Conservation (phyloP, 2,888 invertebrate genomes). For the Phyllotreta striolata region DNA sequence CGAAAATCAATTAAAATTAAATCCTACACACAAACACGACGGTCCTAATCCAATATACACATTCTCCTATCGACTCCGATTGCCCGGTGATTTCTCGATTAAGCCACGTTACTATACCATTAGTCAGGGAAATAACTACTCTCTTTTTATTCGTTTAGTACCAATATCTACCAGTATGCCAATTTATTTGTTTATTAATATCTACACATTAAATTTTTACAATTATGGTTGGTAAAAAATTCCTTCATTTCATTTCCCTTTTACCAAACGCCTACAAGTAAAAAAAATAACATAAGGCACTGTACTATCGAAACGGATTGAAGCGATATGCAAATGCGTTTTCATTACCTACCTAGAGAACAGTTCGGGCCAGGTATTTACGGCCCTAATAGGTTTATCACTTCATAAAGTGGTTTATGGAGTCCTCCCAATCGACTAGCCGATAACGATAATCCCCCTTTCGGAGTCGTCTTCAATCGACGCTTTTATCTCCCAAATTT, state of each 20-base stretch:
- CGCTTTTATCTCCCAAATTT: no score
- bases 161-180: no score
- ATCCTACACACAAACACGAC: constrained; percentile 18
- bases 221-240: no score
- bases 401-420: constrained; percentile 20
- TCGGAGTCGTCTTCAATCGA: no score
- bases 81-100: constrained; percentile 2
- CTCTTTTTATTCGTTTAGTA: no score
- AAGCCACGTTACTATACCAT: not conserved
- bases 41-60: constrained; percentile 19
- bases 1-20: constrained; percentile 20
- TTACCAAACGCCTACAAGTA: no score
- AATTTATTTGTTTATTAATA: no score
- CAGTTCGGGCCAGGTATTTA: constrained; percentile 9
- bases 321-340: constrained; percentile 15
- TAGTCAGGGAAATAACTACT: not conserved
- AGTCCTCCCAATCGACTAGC: constrained; percentile 9
- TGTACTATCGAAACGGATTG: not conserved
- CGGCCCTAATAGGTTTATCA: constrained; percentile 19
- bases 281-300: not conserved
- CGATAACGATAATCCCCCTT: constrained; percentile 17
- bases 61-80: constrained; percentile 13
- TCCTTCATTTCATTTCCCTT: no score
- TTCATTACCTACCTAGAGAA: constrained; percentile 20
- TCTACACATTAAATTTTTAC: no score